Evolutionary conservation across 1,140 invertebrate species (phyloP).

Genomic region (Thaumetopoea pityocampa): DNA sequence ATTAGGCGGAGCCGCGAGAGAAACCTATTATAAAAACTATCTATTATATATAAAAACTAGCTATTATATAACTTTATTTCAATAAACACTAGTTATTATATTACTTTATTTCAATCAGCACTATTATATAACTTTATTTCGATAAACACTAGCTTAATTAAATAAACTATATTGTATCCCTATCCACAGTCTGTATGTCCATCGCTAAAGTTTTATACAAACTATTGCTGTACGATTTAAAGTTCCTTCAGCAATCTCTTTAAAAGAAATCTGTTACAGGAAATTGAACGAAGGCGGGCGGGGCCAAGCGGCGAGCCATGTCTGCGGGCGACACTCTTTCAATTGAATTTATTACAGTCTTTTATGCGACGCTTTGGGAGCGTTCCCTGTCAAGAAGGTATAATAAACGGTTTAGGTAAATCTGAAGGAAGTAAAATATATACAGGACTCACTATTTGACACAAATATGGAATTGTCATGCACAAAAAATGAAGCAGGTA

Average conservation of each 20-base stretch:
- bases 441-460: conserved; percentile 1
- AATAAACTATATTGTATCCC: too few species aligned
- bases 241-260: conserved; percentile 38
- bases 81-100: too few species aligned
- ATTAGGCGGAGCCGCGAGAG: too few species aligned
- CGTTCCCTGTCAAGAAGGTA: conserved; percentile 9
- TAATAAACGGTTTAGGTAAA: conserved; percentile 22
- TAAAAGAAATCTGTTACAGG: conserved; percentile 39
- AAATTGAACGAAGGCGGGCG: conserved; percentile 14
- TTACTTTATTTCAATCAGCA: too few species aligned
- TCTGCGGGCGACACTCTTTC: conserved; percentile 38
- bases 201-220: conserved; percentile 48
- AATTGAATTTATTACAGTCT: conserved; percentile 42
- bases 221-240: conserved; percentile 34
- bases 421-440: conserved; percentile 7
- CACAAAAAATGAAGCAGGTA: too few species aligned
- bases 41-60: too few species aligned
- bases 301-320: conserved; percentile 23
- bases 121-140: too few species aligned
- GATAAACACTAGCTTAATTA: too few species aligned
- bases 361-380: conserved; percentile 19
- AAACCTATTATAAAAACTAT: too few species aligned
- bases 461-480: conserved; percentile 1
- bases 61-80: too few species aligned
- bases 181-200: too few species aligned